These are phyloP conservation scores for Drosophila miranda DNA, from an alignment of 1,140 invertebrate species.

Conservation along the genomic window DNA sequence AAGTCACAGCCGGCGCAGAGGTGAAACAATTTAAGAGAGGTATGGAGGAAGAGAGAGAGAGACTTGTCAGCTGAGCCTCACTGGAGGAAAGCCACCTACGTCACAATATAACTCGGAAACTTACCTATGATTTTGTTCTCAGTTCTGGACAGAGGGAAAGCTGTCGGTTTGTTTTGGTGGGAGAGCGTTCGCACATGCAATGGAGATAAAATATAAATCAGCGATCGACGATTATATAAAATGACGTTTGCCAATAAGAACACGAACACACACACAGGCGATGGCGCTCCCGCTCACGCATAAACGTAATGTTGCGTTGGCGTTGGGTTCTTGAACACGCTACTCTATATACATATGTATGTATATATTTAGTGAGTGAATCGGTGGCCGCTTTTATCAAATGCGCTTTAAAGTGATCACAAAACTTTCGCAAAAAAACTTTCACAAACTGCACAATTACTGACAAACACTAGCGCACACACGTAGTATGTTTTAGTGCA, in stretches of 20 bases:
- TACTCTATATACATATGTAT: constrained; percentile 11
- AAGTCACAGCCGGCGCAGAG: constrained; percentile 26
- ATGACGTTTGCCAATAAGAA: constrained; percentile 38
- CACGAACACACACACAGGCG: constrained; percentile 18
- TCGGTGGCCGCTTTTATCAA: constrained; percentile 1
- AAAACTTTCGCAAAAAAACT: constrained; percentile 54
- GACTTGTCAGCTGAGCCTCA: constrained; percentile 15
- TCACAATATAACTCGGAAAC: constrained; percentile 8
- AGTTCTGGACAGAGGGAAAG: constrained; percentile 11
- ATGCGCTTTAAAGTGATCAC: constrained; percentile 34
- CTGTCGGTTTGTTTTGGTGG: neutral
- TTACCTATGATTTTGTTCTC: constrained; percentile 29
- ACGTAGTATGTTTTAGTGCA: constrained; percentile 16
- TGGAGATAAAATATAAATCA: constrained; percentile 33
- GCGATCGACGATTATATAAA: constrained; percentile 47
- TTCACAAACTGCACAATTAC: constrained; percentile 66
- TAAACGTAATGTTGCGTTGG: constrained; percentile 43
- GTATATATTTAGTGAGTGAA: constrained; percentile 16
- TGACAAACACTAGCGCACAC: constrained; percentile 22
- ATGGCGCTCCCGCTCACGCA: constrained; percentile 8
- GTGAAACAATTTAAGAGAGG: constrained; percentile 1
- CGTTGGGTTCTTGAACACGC: constrained; percentile 22
- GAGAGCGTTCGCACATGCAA: constrained; percentile 29
- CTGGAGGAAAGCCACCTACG: neutral
- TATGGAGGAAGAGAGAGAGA: constrained; percentile 18